Conservation (phyloP, 2,113 vertebrate species). For the Thomomys bottae region DNA sequence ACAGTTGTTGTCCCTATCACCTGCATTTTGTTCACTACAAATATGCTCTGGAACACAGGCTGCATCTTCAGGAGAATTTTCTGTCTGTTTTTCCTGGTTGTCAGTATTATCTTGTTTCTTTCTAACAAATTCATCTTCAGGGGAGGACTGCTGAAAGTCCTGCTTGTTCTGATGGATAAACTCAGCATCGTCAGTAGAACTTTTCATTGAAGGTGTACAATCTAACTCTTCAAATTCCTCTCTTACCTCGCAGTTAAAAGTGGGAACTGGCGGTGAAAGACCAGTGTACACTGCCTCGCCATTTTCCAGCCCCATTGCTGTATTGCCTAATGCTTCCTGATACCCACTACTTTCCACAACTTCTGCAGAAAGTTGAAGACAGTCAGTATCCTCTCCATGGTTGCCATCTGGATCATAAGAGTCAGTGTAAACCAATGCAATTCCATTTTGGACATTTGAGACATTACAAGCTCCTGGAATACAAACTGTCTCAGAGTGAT, state of each 20-base stretch:
- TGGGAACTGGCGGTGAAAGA: conserved; percentile 56
- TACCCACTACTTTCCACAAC: conserved; percentile 64
- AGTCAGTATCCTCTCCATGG: conserved; percentile 80
- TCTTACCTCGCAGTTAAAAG: conserved; percentile 56
- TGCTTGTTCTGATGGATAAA: conserved; percentile 44
- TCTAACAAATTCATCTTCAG: conserved; percentile 68
- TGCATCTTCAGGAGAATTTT: conserved; percentile 43
- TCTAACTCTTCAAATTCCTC: conserved; percentile 75
- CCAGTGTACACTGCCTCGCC: conserved; percentile 61
- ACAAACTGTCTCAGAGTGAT: conserved; percentile 61
- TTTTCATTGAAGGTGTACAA: conserved; percentile 64
- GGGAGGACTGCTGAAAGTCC: conserved; percentile 47
- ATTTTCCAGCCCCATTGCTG: conserved; percentile 81
- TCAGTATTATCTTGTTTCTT: conserved; percentile 22
- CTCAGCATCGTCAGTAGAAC: conserved; percentile 56
- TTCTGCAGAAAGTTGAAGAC: conserved; percentile 55
- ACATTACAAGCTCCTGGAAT: conserved; percentile 20
- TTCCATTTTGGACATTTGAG: conserved; percentile 76
- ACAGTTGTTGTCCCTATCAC: conserved; percentile 52
- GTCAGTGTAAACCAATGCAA: conserved; percentile 84
- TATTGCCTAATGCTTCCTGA: conserved; percentile 74
- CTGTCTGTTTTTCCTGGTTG: conserved; percentile 53
- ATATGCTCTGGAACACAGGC: neutral
- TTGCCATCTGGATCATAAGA: conserved; percentile 85
- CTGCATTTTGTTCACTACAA: conserved; percentile 65